Percentiles rank a stretch among this genome's conserved stretches.
These are phyloP conservation scores for Rhorus exstirpatorius DNA, from an alignment of 2,888 invertebrate species.

Conservation along the genomic window DNA sequence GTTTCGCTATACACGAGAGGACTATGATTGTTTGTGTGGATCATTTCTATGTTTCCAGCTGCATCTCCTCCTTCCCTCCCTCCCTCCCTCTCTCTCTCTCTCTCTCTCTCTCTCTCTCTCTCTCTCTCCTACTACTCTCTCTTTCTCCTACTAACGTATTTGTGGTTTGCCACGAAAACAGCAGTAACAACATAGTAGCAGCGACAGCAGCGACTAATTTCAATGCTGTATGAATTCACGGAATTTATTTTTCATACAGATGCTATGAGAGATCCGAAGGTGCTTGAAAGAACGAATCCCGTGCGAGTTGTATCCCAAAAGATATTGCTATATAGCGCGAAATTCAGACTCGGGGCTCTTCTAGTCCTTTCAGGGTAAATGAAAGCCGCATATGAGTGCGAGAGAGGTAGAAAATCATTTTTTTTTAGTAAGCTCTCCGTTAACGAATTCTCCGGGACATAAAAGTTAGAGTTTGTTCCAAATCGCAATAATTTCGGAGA, in stretches of 20 bases:
- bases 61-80: conserved; percentile 81
- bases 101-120: conserved; percentile 40
- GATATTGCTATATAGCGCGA: neutral
- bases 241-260: neutral
- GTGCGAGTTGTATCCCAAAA: neutral
- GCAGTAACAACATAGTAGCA: neutral
- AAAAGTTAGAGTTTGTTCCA: too few species aligned
- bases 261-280: neutral
- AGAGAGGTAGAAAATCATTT: too few species aligned
- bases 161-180: conserved; percentile 25
- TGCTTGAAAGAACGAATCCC: neutral
- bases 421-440: too few species aligned
- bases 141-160: neutral
- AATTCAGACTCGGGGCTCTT: neutral
- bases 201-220: conserved; percentile 12
- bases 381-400: too few species aligned
- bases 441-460: too few species aligned
- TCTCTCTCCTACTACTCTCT: conserved; percentile 78
- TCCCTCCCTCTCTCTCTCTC: too few species aligned
- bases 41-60: conserved; percentile 45
- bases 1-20: conserved; percentile 40
- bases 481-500: too few species aligned
- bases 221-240: neutral
- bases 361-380: neutral
- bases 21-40: conserved; percentile 10